Evolutionary conservation across 2,888 invertebrate species (phyloP), one percentile per base, ranked within the genome.

Genomic region (Shargacucullia verbasci): DNA sequence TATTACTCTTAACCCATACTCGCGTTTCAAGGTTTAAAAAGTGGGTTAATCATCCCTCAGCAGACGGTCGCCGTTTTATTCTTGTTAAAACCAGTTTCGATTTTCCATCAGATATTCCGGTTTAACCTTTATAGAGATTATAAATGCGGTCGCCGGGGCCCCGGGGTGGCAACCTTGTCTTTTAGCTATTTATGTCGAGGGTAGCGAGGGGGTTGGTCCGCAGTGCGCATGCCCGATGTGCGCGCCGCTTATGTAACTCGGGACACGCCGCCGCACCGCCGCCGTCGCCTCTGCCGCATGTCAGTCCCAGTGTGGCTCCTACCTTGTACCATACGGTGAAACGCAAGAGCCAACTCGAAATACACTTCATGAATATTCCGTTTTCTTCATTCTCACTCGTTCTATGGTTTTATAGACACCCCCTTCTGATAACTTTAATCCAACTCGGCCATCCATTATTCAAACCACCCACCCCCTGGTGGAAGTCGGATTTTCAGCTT

Each of bases 181-280:
- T 89, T 92, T 87, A 92, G 90, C 90, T 94, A 94, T 94, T 93
- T 94, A 93, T 92, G 92, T 88, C 84, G 91, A 87, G 90, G 91
- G 91, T 88, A 83, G 86, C 71, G 78, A 84, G 84, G 88, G 80
- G 90, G 87, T 86, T 78, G 81, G 80, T 62, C 79, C 82, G 83
- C 86, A 84, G 71, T 84, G 91, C 92, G 94, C 92, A 90, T 85
- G 91, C 87, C 80, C 85, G 80, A 71, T 81, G 78, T 82, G 81
- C 83, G 81, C 84, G 83, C 82, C 82, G 83, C 87, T 93, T 93
- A 94, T 88, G 88, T 93, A 94, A 94, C 87, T 75, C 76, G 81
- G 81, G 78, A 80, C 81, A 84, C 83, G 84, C 81, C 76, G 79
- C 62, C 75, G 75, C 61, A 70, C 73, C 67, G 53, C 79, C 75